Conservation (phyloP, 1,140 invertebrate genomes). For the Atta texana region DNA sequence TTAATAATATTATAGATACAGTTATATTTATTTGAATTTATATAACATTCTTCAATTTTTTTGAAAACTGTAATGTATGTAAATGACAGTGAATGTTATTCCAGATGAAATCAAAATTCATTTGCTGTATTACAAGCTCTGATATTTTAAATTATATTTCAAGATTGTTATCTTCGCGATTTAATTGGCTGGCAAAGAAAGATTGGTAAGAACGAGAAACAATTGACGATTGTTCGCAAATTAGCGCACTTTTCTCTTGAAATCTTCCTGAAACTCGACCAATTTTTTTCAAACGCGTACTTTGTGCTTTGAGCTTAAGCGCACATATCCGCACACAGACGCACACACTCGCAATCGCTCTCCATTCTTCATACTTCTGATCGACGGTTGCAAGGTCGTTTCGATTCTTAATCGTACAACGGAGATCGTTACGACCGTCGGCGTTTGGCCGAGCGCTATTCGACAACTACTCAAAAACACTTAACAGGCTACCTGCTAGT, state of each 20-base stretch:
- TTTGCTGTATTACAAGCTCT: background rate
- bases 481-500: slow-evolving; percentile 22
- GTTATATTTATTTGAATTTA: background rate
- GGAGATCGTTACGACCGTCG: slow-evolving; percentile 52
- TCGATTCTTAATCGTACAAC: slow-evolving; percentile 29
- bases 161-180: background rate
- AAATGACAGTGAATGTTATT: background rate
- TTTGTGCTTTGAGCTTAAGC: slow-evolving; percentile 47
- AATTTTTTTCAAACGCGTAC: slow-evolving; percentile 39
- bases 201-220: background rate
- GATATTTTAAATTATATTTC: slow-evolving; percentile 20
- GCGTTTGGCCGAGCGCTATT: slow-evolving; percentile 6
- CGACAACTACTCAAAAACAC: slow-evolving; percentile 24
- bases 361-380: slow-evolving; percentile 50
- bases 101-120: background rate
- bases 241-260: background rate
- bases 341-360: slow-evolving; percentile 23
- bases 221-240: background rate
- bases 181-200: slow-evolving; percentile 6
- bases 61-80: background rate
- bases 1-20: background rate
- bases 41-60: background rate
- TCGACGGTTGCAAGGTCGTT: slow-evolving; percentile 55
- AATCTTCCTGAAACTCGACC: slow-evolving; percentile 31
- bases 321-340: slow-evolving; percentile 20